A percentile compares a stretch with the other conserved stretches of the same genome.
Evolutionary conservation across 2,888 invertebrate species (phyloP).

Genomic region (Leucania comma): DNA sequence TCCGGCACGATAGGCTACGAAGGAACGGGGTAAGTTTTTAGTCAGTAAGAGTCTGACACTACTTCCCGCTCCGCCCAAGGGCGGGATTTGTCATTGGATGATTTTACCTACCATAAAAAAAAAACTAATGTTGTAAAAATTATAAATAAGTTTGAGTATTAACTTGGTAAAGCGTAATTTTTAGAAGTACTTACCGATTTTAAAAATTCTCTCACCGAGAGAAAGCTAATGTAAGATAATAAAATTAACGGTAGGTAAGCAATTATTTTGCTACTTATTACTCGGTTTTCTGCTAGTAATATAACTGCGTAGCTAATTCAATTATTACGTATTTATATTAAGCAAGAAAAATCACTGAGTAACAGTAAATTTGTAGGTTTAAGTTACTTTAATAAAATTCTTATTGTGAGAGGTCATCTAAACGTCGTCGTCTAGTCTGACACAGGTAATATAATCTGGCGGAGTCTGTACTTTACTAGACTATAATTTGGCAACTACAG

Average conservation of each 20-base stretch:
- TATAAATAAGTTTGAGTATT: not conserved
- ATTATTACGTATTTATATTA: constrained; percentile 31
- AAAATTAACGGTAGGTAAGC: constrained; percentile 53
- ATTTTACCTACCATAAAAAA: too few species aligned
- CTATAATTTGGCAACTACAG: too few species aligned
- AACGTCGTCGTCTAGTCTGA: constrained; percentile 6
- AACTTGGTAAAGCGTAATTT: not conserved
- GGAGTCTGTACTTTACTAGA: too few species aligned
- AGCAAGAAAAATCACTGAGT: constrained; percentile 36
- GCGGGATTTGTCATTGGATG: too few species aligned
- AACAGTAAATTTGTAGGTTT: constrained; percentile 35
- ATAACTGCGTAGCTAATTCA: constrained; percentile 29
- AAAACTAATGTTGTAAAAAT: too few species aligned
- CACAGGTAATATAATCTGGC: not conserved
- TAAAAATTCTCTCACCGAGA: not conserved
- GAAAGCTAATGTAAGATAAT: too few species aligned
- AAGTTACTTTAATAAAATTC: constrained; percentile 17
- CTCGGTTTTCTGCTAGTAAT: constrained; percentile 30
- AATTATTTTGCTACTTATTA: constrained; percentile 42
- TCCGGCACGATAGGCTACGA: too few species aligned
- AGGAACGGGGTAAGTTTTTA: too few species aligned
- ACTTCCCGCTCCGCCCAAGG: too few species aligned
- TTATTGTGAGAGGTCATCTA: constrained; percentile 1
- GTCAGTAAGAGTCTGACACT: too few species aligned
- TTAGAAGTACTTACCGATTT: not conserved